Evolutionary conservation across 2,888 invertebrate genomes (phyloP).

Genomic region (Tricholauxania praeusta): DNA sequence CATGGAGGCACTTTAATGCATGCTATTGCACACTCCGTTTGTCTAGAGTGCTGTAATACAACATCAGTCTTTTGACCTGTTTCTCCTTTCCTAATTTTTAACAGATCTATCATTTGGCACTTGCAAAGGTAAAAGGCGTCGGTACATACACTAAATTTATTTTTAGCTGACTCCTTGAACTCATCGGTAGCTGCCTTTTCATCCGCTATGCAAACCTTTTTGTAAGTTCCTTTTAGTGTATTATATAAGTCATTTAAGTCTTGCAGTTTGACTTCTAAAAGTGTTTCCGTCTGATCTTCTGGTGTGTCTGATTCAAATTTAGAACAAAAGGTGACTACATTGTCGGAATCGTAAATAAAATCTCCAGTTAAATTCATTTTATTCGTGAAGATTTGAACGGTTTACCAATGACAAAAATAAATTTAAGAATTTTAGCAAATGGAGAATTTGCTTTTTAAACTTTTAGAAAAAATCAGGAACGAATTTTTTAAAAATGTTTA

Average conservation of each 20-base stretch:
- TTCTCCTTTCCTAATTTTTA: neutral
- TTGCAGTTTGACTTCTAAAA: neutral
- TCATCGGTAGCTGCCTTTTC: neutral
- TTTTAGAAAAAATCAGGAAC: too few relatives aligned
- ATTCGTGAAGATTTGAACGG: too few relatives aligned
- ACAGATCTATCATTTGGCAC: neutral
- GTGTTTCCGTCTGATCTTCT: neutral
- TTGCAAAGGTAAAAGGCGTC: neutral
- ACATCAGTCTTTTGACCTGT: too few relatives aligned
- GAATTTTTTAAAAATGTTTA: too few relatives aligned
- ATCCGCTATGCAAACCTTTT: neutral
- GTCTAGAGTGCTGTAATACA: too few relatives aligned
- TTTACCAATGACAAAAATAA: too few relatives aligned
- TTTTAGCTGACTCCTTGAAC: constrained; percentile 3
- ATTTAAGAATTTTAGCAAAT: too few relatives aligned
- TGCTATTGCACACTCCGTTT: too few relatives aligned
- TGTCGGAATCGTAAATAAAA: too few relatives aligned
- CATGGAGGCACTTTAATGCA: neutral
- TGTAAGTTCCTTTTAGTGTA: neutral
- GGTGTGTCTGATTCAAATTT: neutral
- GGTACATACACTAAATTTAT: neutral
- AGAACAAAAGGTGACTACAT: too few relatives aligned
- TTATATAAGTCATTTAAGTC: neutral
- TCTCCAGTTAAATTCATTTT: too few relatives aligned
- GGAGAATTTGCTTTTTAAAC: too few relatives aligned